Conservation (phyloP, 30 jellyfish, hydroid and myxozoan genomes). For the Sanderia malayensis region DNA sequence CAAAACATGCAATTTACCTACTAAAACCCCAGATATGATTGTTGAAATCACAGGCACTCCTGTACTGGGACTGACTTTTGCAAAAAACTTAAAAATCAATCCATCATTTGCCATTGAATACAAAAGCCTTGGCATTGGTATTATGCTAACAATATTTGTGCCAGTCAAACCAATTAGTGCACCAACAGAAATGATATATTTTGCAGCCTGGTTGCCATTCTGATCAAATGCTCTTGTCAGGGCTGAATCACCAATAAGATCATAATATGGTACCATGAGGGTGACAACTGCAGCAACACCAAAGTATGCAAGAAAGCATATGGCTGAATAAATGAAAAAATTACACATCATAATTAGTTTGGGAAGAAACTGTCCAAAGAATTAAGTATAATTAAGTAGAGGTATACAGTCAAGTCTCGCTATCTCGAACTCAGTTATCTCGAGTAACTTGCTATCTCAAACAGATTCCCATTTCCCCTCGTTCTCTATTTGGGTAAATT, state of each 20-base stretch:
- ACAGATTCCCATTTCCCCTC: too few relatives aligned
- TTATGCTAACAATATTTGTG: slow-evolving; percentile 63
- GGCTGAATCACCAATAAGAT: slow-evolving; percentile 77
- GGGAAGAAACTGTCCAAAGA: too few relatives aligned
- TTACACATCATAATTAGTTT: too few relatives aligned
- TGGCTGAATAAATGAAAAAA: too few relatives aligned
- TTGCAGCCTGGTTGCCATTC: slow-evolving; percentile 52
- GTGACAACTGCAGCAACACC: slow-evolving; percentile 84
- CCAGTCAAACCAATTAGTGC: slow-evolving; percentile 87
- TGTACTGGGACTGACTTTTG: slow-evolving; percentile 51
- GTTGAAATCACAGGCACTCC: slow-evolving; percentile 81
- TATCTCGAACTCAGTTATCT: too few relatives aligned
- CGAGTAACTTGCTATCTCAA: too few relatives aligned
- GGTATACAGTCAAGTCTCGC: too few relatives aligned
- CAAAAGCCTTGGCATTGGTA: slow-evolving; percentile 84
- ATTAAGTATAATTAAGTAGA: too few relatives aligned
- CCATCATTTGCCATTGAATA: slow-evolving; percentile 95
- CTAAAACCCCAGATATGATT: slow-evolving; percentile 59
- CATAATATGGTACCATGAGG: slow-evolving; percentile 69
- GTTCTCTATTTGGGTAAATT: too few relatives aligned
- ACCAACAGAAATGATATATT: slow-evolving; percentile 79
- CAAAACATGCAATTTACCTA: slow-evolving; percentile 55
- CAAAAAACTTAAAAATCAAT: slow-evolving; percentile 51
- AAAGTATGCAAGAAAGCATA: slow-evolving; percentile 90
- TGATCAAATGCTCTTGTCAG: slow-evolving; percentile 82